Conservation (phyloP, 1,140 invertebrate species). For the Neotoxoptera formosana region DNA sequence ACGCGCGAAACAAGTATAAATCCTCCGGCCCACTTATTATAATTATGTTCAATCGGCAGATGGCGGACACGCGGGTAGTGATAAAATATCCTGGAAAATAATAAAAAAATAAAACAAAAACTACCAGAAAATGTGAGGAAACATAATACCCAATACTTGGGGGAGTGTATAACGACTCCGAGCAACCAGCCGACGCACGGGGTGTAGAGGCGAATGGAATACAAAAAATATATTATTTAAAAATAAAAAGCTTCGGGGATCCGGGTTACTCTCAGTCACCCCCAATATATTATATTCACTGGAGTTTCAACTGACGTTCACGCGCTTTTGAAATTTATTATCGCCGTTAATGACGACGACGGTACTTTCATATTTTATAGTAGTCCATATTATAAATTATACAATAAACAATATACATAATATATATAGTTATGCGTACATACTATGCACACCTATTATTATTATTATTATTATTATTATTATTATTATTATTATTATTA, state of each 20-base stretch:
- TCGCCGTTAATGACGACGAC: conserved; percentile 1
- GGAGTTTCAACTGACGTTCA: not conserved
- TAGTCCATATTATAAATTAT: not conserved
- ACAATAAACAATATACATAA: not conserved
- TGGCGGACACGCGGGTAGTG: not conserved
- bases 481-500: not conserved
- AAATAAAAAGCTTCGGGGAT: not conserved
- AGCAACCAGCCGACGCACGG: not conserved
- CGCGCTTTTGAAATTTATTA: conserved; percentile 2
- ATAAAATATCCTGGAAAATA: not conserved
- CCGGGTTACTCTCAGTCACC: not conserved
- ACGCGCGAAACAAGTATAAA: not conserved
- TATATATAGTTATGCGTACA: not conserved
- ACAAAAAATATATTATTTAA: not conserved
- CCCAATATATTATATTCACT: not conserved
- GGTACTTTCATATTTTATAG: not conserved
- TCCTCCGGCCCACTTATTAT: not conserved
- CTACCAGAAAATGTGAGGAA: not conserved
- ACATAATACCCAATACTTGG: not conserved
- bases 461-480: not conserved
- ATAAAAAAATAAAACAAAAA: not conserved
- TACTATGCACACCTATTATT: not conserved
- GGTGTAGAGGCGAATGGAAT: not conserved
- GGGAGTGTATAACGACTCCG: not conserved
- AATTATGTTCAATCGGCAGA: not conserved